Evolutionary conservation across 2,888 invertebrate genomes (phyloP), one percentile per base, ranked within the genome.

Genomic region (Drosophila koepferae): DNA sequence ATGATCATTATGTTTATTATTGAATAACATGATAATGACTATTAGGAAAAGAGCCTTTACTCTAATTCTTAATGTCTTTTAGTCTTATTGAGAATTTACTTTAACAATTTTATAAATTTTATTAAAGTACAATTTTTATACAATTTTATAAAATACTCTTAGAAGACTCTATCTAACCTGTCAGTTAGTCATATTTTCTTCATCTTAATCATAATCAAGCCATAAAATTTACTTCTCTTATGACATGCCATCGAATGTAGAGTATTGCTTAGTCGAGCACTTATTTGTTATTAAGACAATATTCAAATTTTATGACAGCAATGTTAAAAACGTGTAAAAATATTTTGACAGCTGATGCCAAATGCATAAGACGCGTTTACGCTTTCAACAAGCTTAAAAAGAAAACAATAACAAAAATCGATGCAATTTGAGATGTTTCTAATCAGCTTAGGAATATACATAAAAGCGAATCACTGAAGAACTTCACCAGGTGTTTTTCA

Each of bases 291-390:
- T 18, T 51, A n/a, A 2, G 2, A 4, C 12, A 18, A 51, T 34
- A 34, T 51, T 34, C 31, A 34, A 51, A 51, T 51, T 51, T 51
- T 51, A 51, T 18, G 49, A 18, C 34, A 18, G 18, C 31, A 51
- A 34, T 34, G 31, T 51, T 34, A 51, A 51, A 51, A 51, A 18
- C 49, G n/a, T 51, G 31, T 51, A 51, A 51, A 51, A 51, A 34
- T 12, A 51, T 51, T 51, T 6, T 12, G 49, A 34, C 49, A 51
- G 49, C 49, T 51, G 49, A 51, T 51, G 49, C 31, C 31, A 31
- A 31, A 49, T 49, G 6, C 10, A 49, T 10, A n/a, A 18, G 49
- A 31, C 6, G 10, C 14, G 7, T 18, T 49, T 6, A 18, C 18
- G 31, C 31, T 49, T n/a, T n/a, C n/a, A 49, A n/a, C 4, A 31